A percentile compares a stretch with the other conserved stretches of the same genome.
These are phyloP conservation scores for Rhynchophorus ferrugineus DNA, from an alignment of 1,140 invertebrate species.

Conservation along the genomic window DNA sequence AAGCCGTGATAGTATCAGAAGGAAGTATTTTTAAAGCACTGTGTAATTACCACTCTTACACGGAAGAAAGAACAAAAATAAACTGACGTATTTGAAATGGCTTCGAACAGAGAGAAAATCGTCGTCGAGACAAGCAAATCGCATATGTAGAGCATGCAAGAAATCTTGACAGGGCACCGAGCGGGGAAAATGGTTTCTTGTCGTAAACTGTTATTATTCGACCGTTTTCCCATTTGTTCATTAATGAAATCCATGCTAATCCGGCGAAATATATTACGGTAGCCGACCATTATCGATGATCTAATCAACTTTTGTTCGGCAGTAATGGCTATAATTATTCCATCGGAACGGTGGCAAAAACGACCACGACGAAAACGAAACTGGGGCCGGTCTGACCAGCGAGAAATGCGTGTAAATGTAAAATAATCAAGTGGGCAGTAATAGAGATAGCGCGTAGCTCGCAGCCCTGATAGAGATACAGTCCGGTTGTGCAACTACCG, in stretches of 20 bases:
- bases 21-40: too few relatives aligned
- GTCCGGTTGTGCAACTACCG: constrained; percentile 33
- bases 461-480: constrained; percentile 32
- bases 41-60: too few relatives aligned
- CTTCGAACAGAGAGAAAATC: too few relatives aligned
- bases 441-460: constrained; percentile 35
- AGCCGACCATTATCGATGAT: constrained; percentile 31
- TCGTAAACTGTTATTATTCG: constrained; percentile 14
- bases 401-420: constrained; percentile 36
- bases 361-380: constrained; percentile 19
- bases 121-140: too few relatives aligned
- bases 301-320: constrained; percentile 31
- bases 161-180: too few relatives aligned
- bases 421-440: constrained; percentile 36
- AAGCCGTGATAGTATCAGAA: too few relatives aligned
- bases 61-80: too few relatives aligned
- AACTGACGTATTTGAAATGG: too few relatives aligned
- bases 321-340: constrained; percentile 33
- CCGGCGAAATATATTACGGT: constrained; percentile 27
- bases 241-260: constrained; percentile 26
- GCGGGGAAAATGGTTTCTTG: constrained; percentile 6
- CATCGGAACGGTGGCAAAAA: constrained; percentile 22
- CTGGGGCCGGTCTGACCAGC: constrained; percentile 16
- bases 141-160: too few relatives aligned
- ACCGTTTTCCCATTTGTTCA: constrained; percentile 22